A percentile compares a stretch with the other conserved stretches of the same genome.
Evolutionary conservation across 2,113 vertebrate species (phyloP).

Genomic region (Lutjanus erythropterus): DNA sequence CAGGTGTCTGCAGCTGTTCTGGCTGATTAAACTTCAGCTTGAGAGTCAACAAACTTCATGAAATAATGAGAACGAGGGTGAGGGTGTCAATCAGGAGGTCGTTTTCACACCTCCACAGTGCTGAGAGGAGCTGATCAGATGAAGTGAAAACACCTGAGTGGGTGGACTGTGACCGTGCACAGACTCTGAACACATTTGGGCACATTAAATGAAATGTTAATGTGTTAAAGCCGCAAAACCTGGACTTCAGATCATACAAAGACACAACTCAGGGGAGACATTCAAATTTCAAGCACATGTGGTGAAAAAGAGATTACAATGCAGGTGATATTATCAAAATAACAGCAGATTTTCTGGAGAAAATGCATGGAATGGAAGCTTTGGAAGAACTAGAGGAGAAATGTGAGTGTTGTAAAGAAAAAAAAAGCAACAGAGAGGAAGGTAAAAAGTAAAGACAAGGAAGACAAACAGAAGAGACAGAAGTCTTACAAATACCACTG

Average conservation of each 20-base stretch:
- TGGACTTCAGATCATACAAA: background rate
- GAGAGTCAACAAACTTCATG: background rate
- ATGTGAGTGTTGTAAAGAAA: background rate
- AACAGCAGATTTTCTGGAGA: background rate
- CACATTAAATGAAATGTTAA: background rate
- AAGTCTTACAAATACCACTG: no score
- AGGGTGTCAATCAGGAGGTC: no score
- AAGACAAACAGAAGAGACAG: no score
- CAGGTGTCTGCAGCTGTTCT: background rate
- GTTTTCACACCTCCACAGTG: background rate
- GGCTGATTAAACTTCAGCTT: background rate
- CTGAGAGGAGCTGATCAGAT: background rate
- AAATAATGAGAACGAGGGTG: background rate
- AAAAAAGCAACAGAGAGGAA: background rate
- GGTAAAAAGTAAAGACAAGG: background rate
- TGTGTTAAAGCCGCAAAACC: background rate
- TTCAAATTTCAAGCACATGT: no score
- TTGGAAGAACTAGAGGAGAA: background rate
- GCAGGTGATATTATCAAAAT: no score
- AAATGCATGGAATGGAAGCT: background rate
- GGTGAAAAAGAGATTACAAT: no score
- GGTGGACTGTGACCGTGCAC: background rate
- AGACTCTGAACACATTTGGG: background rate
- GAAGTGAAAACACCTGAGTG: background rate
- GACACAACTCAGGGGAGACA: background rate